phyloP scores from a whole-genome alignment of 2,888 invertebrate species.

The Plutella xylostella region DNA sequence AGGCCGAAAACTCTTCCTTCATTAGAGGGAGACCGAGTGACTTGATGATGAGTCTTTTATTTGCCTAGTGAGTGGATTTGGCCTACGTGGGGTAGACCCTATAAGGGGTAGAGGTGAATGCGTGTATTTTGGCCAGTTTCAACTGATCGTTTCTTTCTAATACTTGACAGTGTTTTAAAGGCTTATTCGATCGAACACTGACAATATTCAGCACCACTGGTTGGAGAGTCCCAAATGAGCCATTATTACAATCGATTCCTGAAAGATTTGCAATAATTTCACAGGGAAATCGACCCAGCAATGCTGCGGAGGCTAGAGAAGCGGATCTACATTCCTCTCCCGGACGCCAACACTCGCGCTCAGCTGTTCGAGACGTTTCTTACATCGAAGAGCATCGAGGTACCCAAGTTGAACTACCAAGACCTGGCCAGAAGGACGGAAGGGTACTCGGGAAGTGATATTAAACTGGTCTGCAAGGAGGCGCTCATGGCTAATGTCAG shows the following conservation, averaged over 20 bases:
- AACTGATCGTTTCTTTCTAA: too few species aligned
- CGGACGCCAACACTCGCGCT: slow-evolving; percentile 74
- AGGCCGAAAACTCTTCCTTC: too few species aligned
- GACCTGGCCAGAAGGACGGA: slow-evolving; percentile 70
- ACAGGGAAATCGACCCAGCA: slow-evolving; percentile 88
- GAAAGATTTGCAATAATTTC: too few species aligned
- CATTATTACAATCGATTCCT: too few species aligned
- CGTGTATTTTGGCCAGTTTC: too few species aligned
- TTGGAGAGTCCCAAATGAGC: not conserved
- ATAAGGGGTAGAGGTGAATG: too few species aligned
- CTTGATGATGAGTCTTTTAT: too few species aligned
- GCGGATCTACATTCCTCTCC: slow-evolving; percentile 83
- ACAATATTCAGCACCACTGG: not conserved
- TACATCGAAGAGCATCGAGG: slow-evolving; percentile 52
- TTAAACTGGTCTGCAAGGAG: slow-evolving; percentile 89
- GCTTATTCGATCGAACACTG: too few species aligned
- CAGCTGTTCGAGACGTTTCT: slow-evolving; percentile 76
- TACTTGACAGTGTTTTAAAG: too few species aligned
- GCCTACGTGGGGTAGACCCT: too few species aligned
- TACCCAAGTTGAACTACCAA: slow-evolving; percentile 48
- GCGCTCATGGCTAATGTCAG: slow-evolving; percentile 85
- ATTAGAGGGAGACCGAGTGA: too few species aligned
- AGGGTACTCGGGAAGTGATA: slow-evolving; percentile 90
- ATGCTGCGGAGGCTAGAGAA: slow-evolving; percentile 90
- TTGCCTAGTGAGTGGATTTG: too few species aligned